Evolutionary conservation across 2,888 invertebrate species (phyloP).

Genomic region (Osedax fenrisi): DNA sequence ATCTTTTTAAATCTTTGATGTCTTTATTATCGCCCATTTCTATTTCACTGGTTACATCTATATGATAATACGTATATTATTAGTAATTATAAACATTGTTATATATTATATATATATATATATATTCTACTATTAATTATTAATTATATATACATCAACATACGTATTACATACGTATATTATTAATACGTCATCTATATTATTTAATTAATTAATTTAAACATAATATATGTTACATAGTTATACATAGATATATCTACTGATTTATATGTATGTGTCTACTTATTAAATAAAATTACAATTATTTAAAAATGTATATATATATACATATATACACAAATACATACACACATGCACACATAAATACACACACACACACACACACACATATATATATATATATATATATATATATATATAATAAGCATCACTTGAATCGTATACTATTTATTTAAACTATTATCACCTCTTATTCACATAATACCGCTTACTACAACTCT

Average conservation of each 20-base stretch:
- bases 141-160: background rate
- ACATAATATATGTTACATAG: background rate
- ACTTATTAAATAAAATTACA: background rate
- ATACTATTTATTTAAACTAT: too few species aligned
- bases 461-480: too few species aligned
- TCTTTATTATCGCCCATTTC: too few species aligned
- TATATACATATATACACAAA: background rate
- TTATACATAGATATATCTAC: background rate
- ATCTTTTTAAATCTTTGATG: too few species aligned
- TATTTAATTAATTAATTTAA: background rate
- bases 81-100: background rate
- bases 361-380: background rate
- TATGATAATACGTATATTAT: background rate
- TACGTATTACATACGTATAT: background rate
- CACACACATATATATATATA: background rate
- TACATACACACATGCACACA: background rate
- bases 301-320: background rate
- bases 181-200: background rate
- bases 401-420: background rate
- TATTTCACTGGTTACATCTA: too few species aligned
- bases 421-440: too few species aligned
- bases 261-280: background rate
- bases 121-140: background rate
- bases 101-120: background rate
- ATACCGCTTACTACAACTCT: too few species aligned